Conservation (phyloP, 2,888 invertebrate genomes). For the Balanococcus diminutus region DNA sequence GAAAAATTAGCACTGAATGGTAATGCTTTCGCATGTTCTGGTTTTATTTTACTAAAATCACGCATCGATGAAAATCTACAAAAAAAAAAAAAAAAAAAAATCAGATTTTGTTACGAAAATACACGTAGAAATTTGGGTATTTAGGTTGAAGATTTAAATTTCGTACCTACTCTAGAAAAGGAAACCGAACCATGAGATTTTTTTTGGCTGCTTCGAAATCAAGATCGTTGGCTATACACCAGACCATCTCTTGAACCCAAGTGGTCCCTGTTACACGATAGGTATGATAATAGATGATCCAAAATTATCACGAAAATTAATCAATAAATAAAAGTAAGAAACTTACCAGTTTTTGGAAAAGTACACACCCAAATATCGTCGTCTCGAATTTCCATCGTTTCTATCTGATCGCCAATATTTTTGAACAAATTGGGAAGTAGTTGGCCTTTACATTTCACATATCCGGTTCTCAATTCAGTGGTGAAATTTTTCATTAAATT, state of each 20-base stretch:
- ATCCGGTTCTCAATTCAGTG: no score
- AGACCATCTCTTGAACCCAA: neutral
- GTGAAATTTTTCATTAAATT: no score
- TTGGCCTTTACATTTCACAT: no score
- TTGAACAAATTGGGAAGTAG: slow-evolving; percentile 19
- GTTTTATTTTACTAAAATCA: neutral
- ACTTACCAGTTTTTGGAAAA: slow-evolving; percentile 66
- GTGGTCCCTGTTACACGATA: no score
- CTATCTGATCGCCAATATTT: slow-evolving; percentile 57
- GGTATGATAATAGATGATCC: no score
- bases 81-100: no score
- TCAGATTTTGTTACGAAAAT: no score
- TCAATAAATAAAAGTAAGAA: no score
- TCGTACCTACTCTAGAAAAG: neutral
- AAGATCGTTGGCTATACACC: neutral
- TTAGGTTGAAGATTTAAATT: neutral
- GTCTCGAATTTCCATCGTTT: slow-evolving; percentile 63
- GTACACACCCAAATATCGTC: slow-evolving; percentile 67
- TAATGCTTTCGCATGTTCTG: neutral
- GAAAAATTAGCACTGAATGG: neutral
- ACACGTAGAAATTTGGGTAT: no score
- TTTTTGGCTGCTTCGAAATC: neutral
- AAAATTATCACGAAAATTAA: no score
- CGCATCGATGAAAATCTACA: neutral
- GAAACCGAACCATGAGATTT: neutral